Evolutionary conservation across 2,797 vertebrate species (phyloP), one percentile per base, ranked within the genome.

Genomic region (Syncerus caffer): DNA sequence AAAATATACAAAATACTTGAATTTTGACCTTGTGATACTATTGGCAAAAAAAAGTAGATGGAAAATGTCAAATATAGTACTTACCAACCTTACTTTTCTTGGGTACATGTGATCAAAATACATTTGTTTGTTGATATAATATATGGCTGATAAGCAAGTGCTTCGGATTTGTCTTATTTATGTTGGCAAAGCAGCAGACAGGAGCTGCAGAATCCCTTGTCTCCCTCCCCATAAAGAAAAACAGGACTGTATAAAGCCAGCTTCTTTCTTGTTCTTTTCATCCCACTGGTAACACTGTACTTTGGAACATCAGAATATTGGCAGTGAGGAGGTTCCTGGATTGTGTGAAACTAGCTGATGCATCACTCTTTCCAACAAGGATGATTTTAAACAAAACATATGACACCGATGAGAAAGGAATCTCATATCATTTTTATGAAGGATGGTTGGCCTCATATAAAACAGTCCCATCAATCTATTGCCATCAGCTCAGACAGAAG

Each of bases 341-440:
- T n/a, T 90, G 21, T 62, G 51, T 19, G 12, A 89, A 87, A 91
- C 25, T 78, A 93, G 83, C 38, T 34, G 31, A 14, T 55, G 0
- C 14, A 50, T 95, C 38, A 53, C 12, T 87, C 23, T 16, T 84
- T 74, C n/a, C 62, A 87, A 58, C 11, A 29, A 86, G 45, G 27
- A 89, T 83, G 51, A 85, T 60, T 96, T 96, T 93, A 87, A 90
- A 89, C 15, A 96, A 97, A 96, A 95, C 23, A 6, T 71, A 67
- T 62, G 55, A 67, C 55, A 90, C 47, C 6, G 2, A 31, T 95
- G 76, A 92, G 94, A 94, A 97, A 58, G 42, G 42, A 94, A 89
- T 80, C 4, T 92, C 76, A 6, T 93, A 57, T 87, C 42, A 53
- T 64, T 94, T 91, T 97, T 95, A 90, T 95, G 67, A 96, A 96